A percentile compares a stretch with the other conserved stretches of the same genome.
phyloP scores from a whole-genome alignment of 2,888 invertebrate species.

The Rotaria sp. region DNA sequence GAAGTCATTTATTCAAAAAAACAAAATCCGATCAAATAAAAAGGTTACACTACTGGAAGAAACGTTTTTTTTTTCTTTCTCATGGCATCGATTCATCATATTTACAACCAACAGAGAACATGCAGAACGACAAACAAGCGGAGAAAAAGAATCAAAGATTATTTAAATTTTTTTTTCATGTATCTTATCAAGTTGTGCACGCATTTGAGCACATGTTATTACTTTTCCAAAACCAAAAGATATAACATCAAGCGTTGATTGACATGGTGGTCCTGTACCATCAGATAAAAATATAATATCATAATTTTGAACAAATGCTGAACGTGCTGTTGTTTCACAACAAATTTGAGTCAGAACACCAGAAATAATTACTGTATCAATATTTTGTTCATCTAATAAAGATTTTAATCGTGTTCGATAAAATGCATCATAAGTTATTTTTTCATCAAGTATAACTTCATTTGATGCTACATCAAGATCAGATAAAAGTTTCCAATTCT shows the following conservation, averaged over 20 bases:
- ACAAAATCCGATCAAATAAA: not conserved
- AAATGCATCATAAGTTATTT: conserved; percentile 41
- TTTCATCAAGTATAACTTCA: conserved; percentile 39
- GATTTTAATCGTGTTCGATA: conserved; percentile 36
- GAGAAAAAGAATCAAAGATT: not conserved
- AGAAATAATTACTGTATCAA: conserved; percentile 40
- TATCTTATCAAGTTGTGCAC: not conserved
- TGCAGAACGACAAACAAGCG: not conserved
- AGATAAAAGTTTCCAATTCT: conserved; percentile 34
- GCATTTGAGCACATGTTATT: not conserved
- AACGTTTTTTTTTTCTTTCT: not conserved
- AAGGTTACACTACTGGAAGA: not conserved
- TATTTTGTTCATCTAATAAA: conserved; percentile 32
- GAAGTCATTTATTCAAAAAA: not conserved
- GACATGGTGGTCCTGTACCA: conserved; percentile 32
- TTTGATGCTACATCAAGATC: conserved; percentile 13
- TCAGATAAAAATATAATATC: conserved; percentile 39
- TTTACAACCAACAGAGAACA: not conserved
- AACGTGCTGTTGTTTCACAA: conserved; percentile 42
- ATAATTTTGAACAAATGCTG: conserved; percentile 39
- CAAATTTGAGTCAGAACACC: conserved; percentile 41
- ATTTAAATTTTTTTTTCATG: not conserved
- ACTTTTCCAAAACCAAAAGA: not conserved
- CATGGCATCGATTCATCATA: not conserved
- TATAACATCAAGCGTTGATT: conserved; percentile 32